These are phyloP conservation scores for Phocides pigmalion DNA, from an alignment of 1,140 invertebrate species.

Conservation along the genomic window DNA sequence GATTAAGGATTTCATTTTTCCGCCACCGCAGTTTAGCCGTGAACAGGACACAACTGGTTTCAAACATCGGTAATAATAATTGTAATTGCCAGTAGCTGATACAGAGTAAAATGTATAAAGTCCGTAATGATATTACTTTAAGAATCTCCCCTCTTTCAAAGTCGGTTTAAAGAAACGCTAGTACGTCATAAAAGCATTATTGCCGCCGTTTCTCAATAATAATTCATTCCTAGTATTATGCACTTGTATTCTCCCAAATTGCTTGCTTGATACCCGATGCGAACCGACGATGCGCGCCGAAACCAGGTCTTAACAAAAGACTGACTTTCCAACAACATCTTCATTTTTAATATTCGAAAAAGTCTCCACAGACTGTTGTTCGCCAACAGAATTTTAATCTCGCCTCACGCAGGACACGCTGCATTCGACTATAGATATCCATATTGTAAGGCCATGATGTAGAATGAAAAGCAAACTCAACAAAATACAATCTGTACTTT, in stretches of 20 bases:
- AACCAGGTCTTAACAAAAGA: conserved; percentile 18
- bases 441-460: conserved; percentile 11
- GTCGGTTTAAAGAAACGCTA: not conserved
- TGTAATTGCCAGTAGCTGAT: too few species aligned
- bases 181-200: not conserved
- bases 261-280: not conserved
- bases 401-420: conserved; percentile 18
- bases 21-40: too few species aligned
- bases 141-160: not conserved
- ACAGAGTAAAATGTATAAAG: too few species aligned
- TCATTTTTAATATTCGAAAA: conserved; percentile 32
- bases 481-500: conserved; percentile 54
- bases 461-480: conserved; percentile 28
- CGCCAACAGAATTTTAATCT: conserved; percentile 40
- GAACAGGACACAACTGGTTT: too few species aligned
- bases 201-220: not conserved
- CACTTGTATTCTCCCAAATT: conserved; percentile 7
- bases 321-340: conserved; percentile 18
- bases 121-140: not conserved
- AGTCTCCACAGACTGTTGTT: conserved; percentile 25
- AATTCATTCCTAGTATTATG: not conserved
- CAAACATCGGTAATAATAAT: too few species aligned
- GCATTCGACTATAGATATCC: conserved; percentile 38
- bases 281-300: conserved; percentile 8
- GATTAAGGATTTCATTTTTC: too few species aligned